Base-by-base conservation (phyloP, 2,797 vertebrate species). In the Pipistrellus kuhlii region DNA sequence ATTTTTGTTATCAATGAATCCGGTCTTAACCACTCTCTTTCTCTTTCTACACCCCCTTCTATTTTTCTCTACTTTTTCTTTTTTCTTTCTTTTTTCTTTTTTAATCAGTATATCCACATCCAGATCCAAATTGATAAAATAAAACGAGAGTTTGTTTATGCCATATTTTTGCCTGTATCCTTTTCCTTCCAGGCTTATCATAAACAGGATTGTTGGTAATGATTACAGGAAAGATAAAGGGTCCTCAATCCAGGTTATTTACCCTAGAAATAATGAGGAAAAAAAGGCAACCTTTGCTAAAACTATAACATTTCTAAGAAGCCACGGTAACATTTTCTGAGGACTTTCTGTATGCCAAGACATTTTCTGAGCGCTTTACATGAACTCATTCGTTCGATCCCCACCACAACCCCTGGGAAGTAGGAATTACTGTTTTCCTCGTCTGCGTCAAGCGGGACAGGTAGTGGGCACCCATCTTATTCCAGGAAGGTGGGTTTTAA, bases 401-500 rank as follows among this genome's bases (percentile, higher is more conserved):
- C 44, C 62, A n/a, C 18, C 41, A 32, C 35, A 15, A 10, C 23
- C 25, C 14, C 0, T 3, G 11, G 9, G n/a, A 91, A n/a, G 17
- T n/a, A 41, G 27, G n/a, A 69, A 53, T 85, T 53, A 5, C 1
- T 81, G 13, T 90, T 98, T 97, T 97, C 97, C 96, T 97, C 97
- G 96, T 97, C 97, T 97, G 90, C 96, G 88, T 91, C 97, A 94
- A 96, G 94, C 94, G 96, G 96, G 97, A 93, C 93, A 92, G 93
- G 72, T 97, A 91, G 8, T 97, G 96, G 97, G 96, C 96, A 97
- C 97, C 41, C 71, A 77, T 94, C 95, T 96, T 96, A 96, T 97
- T 96, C 96, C 98, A 97, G 96, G 95, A 97, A 97, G 95, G 93
- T 95, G 94, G 94, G 97, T 96, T 98, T 98, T 97, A 96, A 98